A percentile compares a stretch with the other conserved stretches of the same genome.
Conservation (phyloP, 2,797 vertebrate genomes). For the Lithobates pipiens region DNA sequence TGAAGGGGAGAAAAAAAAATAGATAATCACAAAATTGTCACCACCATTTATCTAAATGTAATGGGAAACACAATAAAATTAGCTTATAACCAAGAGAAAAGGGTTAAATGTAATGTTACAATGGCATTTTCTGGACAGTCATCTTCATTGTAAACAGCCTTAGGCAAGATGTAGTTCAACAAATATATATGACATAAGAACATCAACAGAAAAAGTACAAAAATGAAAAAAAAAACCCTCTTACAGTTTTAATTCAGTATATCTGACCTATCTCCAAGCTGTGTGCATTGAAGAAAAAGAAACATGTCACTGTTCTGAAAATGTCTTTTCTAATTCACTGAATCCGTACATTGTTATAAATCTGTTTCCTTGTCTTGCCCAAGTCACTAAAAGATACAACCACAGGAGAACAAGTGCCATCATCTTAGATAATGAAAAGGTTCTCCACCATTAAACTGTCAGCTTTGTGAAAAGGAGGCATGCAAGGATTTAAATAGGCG, state of each 20-base stretch:
- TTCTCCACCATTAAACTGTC: conserved; percentile 67
- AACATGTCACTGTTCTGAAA: conserved; percentile 79
- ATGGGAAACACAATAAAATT: not conserved
- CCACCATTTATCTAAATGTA: not conserved
- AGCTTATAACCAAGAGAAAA: no score
- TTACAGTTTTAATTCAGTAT: conserved; percentile 64
- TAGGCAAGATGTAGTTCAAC: conserved; percentile 32
- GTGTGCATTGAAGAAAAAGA: conserved; percentile 70
- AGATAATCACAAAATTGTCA: no score
- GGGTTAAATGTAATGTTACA: conserved; percentile 25
- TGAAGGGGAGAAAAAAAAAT: no score
- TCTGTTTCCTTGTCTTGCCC: conserved; percentile 72
- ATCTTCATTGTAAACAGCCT: conserved; percentile 31
- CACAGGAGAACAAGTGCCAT: conserved; percentile 72
- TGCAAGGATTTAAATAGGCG: conserved; percentile 63
- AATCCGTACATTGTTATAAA: conserved; percentile 78
- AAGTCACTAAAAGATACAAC: conserved; percentile 71
- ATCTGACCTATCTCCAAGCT: conserved; percentile 69
- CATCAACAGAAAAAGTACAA: conserved; percentile 52
- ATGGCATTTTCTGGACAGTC: not conserved
- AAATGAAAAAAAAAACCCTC: conserved; percentile 56
- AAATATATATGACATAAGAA: conserved; percentile 57
- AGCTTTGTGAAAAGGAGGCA: conserved; percentile 64
- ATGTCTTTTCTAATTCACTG: conserved; percentile 83
- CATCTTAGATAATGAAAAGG: conserved; percentile 71